phyloP scores from a whole-genome alignment of 2,888 invertebrate genomes.

The Drosophila fulvimacula region DNA sequence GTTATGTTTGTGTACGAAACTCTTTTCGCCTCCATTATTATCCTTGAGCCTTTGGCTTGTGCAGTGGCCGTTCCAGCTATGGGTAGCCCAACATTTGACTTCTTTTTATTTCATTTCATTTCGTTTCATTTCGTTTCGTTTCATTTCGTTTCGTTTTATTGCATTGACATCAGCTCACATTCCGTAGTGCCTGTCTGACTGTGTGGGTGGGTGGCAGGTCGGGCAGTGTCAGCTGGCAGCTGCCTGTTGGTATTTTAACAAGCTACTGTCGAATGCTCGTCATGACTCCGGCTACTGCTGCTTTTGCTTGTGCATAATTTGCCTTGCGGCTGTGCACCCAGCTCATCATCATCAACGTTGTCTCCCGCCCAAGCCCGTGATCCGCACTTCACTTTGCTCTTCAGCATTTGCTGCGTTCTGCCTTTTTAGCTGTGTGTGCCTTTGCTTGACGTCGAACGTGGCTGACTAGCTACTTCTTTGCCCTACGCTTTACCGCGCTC shows the following conservation, averaged over 20 bases:
- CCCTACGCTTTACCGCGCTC: constrained; percentile 9
- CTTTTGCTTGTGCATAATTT: constrained; percentile 50
- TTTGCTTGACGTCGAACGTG: constrained; percentile 59
- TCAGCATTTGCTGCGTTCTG: constrained; percentile 51
- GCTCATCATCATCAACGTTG: constrained; percentile 39
- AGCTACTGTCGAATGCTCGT: constrained; percentile 71
- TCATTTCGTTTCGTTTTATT: constrained; percentile 65
- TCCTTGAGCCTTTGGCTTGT: constrained; percentile 54
- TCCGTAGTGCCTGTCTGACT: constrained; percentile 31
- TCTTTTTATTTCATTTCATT: constrained; percentile 70
- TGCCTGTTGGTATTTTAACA: constrained; percentile 75
- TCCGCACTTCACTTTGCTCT: constrained; percentile 39
- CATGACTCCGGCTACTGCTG: constrained; percentile 23
- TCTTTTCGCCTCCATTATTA: constrained; percentile 63
- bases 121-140: constrained; percentile 72
- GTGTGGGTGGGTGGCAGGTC: constrained; percentile 10
- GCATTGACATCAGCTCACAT: constrained; percentile 69
- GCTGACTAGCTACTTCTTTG: constrained; percentile 56
- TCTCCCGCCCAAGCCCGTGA: constrained; percentile 21
- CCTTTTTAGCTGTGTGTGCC: constrained; percentile 34
- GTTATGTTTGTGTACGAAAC: constrained; percentile 46
- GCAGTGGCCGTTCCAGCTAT: constrained; percentile 15
- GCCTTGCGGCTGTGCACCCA: constrained; percentile 51
- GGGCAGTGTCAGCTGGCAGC: constrained; percentile 23
- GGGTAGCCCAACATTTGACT: constrained; percentile 54